Conservation (phyloP, 1,140 invertebrate species). For the Idris sp. region DNA sequence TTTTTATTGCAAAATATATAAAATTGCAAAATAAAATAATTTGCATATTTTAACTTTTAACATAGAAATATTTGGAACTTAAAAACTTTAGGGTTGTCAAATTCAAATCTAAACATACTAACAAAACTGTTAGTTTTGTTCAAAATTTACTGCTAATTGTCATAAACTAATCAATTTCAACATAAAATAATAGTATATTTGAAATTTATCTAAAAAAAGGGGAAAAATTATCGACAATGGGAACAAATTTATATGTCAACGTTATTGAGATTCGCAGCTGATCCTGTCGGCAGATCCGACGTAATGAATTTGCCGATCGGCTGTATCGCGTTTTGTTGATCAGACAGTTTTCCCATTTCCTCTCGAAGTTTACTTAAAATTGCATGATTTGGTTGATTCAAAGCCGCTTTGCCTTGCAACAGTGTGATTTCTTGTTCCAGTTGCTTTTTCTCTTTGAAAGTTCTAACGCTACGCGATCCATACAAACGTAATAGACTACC, state of each 20-base stretch:
- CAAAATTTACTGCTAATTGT: no score
- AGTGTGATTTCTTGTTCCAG: conserved; percentile 96
- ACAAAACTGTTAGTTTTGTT: no score
- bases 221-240: no score
- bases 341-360: conserved; percentile 91
- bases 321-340: conserved; percentile 82
- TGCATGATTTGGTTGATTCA: conserved; percentile 95
- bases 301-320: conserved; percentile 87
- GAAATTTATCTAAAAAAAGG: no score
- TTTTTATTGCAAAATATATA: no score
- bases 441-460: conserved; percentile 95
- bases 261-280: conserved; percentile 86
- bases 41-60: no score
- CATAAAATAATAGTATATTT: no score
- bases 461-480: conserved; percentile 94
- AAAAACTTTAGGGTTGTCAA: no score
- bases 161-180: no score
- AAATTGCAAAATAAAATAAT: no score
- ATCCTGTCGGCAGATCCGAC: conserved; percentile 83
- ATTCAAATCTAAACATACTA: no score
- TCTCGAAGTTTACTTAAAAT: conserved; percentile 93
- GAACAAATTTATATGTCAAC: conserved; percentile 80
- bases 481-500: conserved; percentile 95
- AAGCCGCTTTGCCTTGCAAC: conserved; percentile 91
- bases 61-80: no score